Percentiles rank a stretch among this genome's conserved stretches.
These are phyloP conservation scores for Solenopsis invicta DNA, from an alignment of 1,140 invertebrate genomes.

Conservation along the genomic window DNA sequence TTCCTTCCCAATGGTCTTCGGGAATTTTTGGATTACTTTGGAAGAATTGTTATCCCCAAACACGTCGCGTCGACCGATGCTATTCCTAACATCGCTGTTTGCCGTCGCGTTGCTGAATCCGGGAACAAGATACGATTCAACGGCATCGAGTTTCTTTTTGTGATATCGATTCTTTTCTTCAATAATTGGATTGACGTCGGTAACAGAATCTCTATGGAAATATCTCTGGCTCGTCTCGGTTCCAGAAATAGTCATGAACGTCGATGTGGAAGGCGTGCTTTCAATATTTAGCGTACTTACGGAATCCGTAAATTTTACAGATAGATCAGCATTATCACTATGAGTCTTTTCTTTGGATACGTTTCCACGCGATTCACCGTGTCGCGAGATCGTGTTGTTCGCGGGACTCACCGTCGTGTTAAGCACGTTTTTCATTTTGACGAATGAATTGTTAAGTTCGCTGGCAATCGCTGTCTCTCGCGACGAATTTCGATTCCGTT, in stretches of 20 bases:
- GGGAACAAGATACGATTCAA: neutral
- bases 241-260: constrained; percentile 42
- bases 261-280: neutral
- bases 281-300: neutral
- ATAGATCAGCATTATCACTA: neutral
- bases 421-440: neutral
- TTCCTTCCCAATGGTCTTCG: neutral
- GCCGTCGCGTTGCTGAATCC: neutral
- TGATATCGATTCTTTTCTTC: neutral
- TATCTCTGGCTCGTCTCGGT: constrained; percentile 24
- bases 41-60: neutral
- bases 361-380: neutral
- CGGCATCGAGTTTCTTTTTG: neutral
- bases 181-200: neutral
- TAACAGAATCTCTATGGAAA: neutral
- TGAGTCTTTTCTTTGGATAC: neutral
- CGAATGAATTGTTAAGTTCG: neutral
- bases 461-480: neutral
- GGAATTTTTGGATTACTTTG: neutral
- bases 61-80: neutral
- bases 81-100: neutral
- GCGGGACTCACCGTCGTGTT: neutral
- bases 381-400: neutral
- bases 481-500: constrained; percentile 3
- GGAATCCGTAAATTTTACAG: neutral